Conservation (phyloP, 2,888 invertebrate species). For the Rhopalosiphum nymphaeae region DNA sequence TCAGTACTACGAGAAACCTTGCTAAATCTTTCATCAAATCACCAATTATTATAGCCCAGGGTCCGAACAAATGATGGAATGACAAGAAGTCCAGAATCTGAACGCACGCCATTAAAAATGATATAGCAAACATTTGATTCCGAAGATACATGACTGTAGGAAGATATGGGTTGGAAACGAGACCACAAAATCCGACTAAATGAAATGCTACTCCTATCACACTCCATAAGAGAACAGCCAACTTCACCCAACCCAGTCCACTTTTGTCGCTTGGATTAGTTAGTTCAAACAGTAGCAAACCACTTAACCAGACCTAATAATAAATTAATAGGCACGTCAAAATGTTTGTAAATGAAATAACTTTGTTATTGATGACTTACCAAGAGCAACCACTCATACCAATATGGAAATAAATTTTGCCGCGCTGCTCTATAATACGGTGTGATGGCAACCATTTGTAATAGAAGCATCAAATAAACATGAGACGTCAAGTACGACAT, state of each 20-base stretch:
- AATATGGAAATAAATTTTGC: constrained; percentile 83
- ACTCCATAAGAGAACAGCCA: constrained; percentile 87
- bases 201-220: constrained; percentile 93
- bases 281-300: constrained; percentile 93
- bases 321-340: not conserved
- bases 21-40: constrained; percentile 93
- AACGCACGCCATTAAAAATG: constrained; percentile 95
- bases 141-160: constrained; percentile 90
- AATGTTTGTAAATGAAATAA: not conserved
- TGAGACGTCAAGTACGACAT: constrained; percentile 99
- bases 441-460: constrained; percentile 90
- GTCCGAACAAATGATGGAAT: constrained; percentile 99
- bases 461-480: constrained; percentile 94
- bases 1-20: constrained; percentile 96
- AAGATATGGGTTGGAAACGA: constrained; percentile 69
- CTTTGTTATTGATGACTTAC: constrained; percentile 68
- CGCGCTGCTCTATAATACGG: constrained; percentile 88
- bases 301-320: constrained; percentile 84
- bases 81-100: constrained; percentile 98
- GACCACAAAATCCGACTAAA: constrained; percentile 74
- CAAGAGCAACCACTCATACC: constrained; percentile 92
- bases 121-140: constrained; percentile 96
- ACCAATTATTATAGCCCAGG: constrained; percentile 99
- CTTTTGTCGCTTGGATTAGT: constrained; percentile 98
- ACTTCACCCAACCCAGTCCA: constrained; percentile 94